Percentiles rank a stretch among this genome's conserved stretches.
Evolutionary conservation across 2,113 vertebrate species (phyloP).

Genomic region (Sorex araneus): DNA sequence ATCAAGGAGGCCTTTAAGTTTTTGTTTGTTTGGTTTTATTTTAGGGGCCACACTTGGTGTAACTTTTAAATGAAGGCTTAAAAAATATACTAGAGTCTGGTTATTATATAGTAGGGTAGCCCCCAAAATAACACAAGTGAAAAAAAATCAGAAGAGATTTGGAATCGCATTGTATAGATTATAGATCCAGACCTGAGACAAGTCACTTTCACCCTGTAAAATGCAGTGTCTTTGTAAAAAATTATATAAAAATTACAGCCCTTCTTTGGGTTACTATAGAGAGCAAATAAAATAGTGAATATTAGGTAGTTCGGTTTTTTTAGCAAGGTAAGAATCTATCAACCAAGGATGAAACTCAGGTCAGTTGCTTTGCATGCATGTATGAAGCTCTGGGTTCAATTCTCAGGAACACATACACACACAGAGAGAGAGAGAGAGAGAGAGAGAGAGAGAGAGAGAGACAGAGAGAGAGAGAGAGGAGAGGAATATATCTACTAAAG

Average conservation of each 20-base stretch:
- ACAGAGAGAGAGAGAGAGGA: too few species aligned
- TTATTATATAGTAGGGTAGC: neutral
- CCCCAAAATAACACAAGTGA: neutral
- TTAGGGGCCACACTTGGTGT: neutral
- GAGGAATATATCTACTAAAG: slow-evolving; percentile 23
- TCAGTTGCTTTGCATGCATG: too few species aligned
- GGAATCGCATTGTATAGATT: neutral
- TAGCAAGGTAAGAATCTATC: too few species aligned
- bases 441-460: too few species aligned
- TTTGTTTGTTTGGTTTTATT: neutral
- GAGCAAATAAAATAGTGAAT: neutral
- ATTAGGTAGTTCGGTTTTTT: neutral
- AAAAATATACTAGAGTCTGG: neutral
- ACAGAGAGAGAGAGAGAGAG: too few species aligned
- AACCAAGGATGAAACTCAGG: too few species aligned
- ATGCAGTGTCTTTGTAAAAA: slow-evolving; percentile 42
- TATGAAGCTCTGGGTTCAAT: too few species aligned
- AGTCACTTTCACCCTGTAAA: slow-evolving; percentile 23
- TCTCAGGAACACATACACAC: too few species aligned
- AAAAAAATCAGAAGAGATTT: neutral
- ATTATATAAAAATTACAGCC: neutral
- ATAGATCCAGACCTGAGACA: slow-evolving; percentile 38
- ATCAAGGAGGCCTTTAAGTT: slow-evolving; percentile 38
- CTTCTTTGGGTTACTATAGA: neutral
- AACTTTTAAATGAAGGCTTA: slow-evolving; percentile 22